These are phyloP conservation scores for Ardeotis arabs DNA, from an alignment of 2,113 vertebrate genomes.

Conservation along the genomic window DNA sequence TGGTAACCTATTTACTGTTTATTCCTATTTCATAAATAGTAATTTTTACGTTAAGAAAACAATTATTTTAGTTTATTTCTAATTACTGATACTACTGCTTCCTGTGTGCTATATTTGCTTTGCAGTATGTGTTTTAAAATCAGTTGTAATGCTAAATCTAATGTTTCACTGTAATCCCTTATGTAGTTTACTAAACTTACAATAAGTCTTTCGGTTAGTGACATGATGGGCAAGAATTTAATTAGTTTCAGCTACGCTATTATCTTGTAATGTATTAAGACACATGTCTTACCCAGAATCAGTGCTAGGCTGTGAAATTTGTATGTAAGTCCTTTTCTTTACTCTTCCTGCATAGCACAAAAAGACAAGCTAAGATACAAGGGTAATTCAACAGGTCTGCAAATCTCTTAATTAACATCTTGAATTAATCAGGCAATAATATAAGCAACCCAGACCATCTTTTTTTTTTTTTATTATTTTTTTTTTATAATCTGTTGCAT, in stretches of 20 bases:
- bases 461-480: background rate
- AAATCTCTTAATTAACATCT: background rate
- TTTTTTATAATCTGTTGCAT: background rate
- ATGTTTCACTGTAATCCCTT: background rate
- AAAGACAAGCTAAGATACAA: background rate
- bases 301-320: background rate
- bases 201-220: background rate
- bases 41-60: background rate
- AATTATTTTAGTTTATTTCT: background rate
- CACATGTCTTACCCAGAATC: background rate
- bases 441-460: background rate
- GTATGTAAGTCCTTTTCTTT: background rate
- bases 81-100: background rate
- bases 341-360: background rate
- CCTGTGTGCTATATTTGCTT: background rate
- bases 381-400: background rate
- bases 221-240: background rate
- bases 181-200: background rate
- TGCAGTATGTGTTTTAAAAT: background rate
- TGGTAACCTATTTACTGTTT: background rate
- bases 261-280: background rate
- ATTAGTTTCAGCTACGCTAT: background rate
- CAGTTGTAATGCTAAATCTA: background rate
- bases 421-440: conserved; percentile 6
- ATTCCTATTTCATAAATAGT: background rate